phyloP scores from a whole-genome alignment of 2,797 vertebrate species.

The Manis crassicaudata region DNA sequence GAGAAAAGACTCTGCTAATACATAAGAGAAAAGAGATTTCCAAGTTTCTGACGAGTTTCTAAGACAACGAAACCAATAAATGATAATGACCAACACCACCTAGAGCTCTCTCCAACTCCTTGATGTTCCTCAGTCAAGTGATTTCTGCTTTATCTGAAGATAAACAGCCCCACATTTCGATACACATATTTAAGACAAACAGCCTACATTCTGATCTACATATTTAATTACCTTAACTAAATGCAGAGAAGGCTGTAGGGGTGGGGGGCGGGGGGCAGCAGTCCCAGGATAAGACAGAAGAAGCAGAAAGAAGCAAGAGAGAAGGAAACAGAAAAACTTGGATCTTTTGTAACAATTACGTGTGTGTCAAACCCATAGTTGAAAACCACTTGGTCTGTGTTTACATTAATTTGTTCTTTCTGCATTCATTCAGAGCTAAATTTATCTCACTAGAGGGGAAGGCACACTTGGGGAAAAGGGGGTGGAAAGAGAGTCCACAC shows the following conservation, averaged over 20 bases:
- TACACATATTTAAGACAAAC: background rate
- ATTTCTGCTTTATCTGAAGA: background rate
- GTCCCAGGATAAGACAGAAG: background rate
- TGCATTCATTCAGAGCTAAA: conserved; percentile 73
- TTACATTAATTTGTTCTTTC: conserved; percentile 58
- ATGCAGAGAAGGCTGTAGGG: background rate
- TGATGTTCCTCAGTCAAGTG: background rate
- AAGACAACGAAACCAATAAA: background rate
- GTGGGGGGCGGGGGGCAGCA: too few species aligned
- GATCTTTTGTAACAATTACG: conserved; percentile 17
- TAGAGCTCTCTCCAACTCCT: background rate
- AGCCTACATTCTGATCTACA: background rate
- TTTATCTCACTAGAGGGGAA: conserved; percentile 64
- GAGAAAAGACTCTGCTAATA: background rate
- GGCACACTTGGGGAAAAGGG: conserved; percentile 46
- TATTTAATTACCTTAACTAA: background rate
- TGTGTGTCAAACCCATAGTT: conserved; percentile 51
- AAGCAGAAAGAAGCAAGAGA: conserved; percentile 18
- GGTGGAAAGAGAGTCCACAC: conserved; percentile 14
- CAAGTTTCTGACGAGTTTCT: background rate
- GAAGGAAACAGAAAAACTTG: conserved; percentile 13
- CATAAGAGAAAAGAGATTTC: background rate
- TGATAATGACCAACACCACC: background rate
- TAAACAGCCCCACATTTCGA: background rate
- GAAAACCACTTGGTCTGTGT: conserved; percentile 57